These are phyloP conservation scores for Heliconius charithonia DNA, from an alignment of 2,888 invertebrate genomes.

Conservation along the genomic window DNA sequence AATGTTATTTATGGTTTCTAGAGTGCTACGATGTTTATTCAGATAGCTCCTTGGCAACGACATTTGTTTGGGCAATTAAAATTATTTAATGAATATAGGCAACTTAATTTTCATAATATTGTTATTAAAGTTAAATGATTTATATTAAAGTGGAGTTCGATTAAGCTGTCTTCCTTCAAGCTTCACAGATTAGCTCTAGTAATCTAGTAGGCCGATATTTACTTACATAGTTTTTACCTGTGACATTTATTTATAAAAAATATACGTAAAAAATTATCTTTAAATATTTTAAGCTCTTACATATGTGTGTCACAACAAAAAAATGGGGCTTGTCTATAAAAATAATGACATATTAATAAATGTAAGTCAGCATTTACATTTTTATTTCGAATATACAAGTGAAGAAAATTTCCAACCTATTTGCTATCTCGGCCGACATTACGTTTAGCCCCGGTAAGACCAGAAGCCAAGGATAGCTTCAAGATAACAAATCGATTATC, in stretches of 20 bases:
- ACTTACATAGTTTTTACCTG: too few relatives aligned
- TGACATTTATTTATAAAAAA: too few relatives aligned
- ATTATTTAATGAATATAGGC: neutral
- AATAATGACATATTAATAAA: too few relatives aligned
- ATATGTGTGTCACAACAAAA: too few relatives aligned
- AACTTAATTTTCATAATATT: neutral
- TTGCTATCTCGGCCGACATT: constrained; percentile 29
- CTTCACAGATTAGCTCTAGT: too few relatives aligned
- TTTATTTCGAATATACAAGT: neutral
- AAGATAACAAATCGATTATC: constrained; percentile 29
- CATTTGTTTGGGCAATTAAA: neutral
- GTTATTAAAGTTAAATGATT: neutral
- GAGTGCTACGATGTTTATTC: constrained; percentile 8
- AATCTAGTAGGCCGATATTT: too few relatives aligned
- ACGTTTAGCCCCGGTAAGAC: neutral
- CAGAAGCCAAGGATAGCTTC: neutral
- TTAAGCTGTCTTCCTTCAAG: too few relatives aligned
- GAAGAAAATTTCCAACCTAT: constrained; percentile 17
- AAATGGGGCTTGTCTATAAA: too few relatives aligned
- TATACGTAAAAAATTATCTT: too few relatives aligned
- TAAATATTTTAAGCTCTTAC: too few relatives aligned
- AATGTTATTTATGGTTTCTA: constrained; percentile 20
- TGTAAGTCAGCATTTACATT: too few relatives aligned
- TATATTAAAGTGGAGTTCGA: neutral
- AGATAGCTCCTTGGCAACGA: constrained; percentile 18